A percentile compares a stretch with the other conserved stretches of the same genome.
Conservation (phyloP, 1,140 invertebrate genomes). For the Mylabris phalerata region DNA sequence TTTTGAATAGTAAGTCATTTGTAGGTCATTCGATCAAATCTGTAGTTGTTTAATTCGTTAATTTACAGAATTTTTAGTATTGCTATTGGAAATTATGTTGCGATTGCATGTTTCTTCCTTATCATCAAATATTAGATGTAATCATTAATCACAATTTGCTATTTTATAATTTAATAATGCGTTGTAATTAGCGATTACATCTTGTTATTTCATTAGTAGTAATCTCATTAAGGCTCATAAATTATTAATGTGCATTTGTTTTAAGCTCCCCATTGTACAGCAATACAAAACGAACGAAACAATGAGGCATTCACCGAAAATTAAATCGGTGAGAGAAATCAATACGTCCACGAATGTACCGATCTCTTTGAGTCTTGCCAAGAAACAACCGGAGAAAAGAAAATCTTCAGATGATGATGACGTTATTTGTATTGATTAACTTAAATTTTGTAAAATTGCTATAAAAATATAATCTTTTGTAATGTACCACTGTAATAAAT, state of each 20-base stretch:
- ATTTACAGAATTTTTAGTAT: background rate
- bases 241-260: background rate
- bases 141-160: background rate
- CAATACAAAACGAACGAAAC: slow-evolving; percentile 2
- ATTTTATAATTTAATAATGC: no score
- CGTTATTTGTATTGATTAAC: slow-evolving; percentile 2
- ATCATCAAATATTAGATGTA: background rate
- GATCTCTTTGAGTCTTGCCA: slow-evolving; percentile 22
- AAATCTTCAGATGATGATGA: slow-evolving; percentile 19
- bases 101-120: background rate
- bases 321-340: background rate
- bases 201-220: background rate
- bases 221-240: background rate
- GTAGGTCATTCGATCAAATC: background rate
- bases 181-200: background rate
- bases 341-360: slow-evolving; percentile 19
- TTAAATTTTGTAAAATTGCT: background rate
- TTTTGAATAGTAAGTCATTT: slow-evolving; percentile 10
- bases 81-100: background rate
- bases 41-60: background rate
- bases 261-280: slow-evolving; percentile 2
- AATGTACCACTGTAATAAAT: background rate
- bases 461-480: no score
- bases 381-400: slow-evolving; percentile 20
- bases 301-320: background rate